phyloP scores from a whole-genome alignment of 2,888 invertebrate species.

The Brenthis hecate region DNA sequence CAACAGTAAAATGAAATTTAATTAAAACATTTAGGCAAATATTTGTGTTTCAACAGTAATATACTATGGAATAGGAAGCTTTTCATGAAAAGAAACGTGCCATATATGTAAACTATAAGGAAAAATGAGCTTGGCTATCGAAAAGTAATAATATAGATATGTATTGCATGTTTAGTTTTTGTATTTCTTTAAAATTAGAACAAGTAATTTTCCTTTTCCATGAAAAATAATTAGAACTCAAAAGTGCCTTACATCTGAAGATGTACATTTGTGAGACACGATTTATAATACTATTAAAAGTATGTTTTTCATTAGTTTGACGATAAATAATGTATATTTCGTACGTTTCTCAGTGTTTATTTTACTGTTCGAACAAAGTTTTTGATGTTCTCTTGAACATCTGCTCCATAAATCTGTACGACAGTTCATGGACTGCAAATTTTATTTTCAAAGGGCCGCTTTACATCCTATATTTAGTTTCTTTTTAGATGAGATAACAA shows the following conservation, averaged over 20 bases:
- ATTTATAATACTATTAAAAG: constrained; percentile 15
- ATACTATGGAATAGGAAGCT: constrained; percentile 1
- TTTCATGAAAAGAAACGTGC: constrained; percentile 1
- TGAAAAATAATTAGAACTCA: neutral
- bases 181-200: neutral
- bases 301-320: constrained; percentile 24
- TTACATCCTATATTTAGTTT: constrained; percentile 22
- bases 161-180: constrained; percentile 5
- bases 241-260: neutral
- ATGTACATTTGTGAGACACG: constrained; percentile 15
- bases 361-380: constrained; percentile 30
- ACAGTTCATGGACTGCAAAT: constrained; percentile 38
- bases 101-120: neutral
- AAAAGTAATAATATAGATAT: neutral
- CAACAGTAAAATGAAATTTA: constrained; percentile 22
- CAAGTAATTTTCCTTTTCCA: neutral
- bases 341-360: constrained; percentile 30
- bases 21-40: constrained; percentile 30
- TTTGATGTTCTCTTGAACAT: constrained; percentile 37
- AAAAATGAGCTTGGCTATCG: constrained; percentile 4
- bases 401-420: constrained; percentile 37
- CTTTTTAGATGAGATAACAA: constrained; percentile 14
- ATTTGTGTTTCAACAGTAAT: constrained; percentile 9
- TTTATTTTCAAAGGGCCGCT: constrained; percentile 36
- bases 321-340: constrained; percentile 27